Evolutionary conservation across 2,113 vertebrate genomes (phyloP), one percentile per base, ranked within the genome.

Genomic region (Malurus cyaneus): DNA sequence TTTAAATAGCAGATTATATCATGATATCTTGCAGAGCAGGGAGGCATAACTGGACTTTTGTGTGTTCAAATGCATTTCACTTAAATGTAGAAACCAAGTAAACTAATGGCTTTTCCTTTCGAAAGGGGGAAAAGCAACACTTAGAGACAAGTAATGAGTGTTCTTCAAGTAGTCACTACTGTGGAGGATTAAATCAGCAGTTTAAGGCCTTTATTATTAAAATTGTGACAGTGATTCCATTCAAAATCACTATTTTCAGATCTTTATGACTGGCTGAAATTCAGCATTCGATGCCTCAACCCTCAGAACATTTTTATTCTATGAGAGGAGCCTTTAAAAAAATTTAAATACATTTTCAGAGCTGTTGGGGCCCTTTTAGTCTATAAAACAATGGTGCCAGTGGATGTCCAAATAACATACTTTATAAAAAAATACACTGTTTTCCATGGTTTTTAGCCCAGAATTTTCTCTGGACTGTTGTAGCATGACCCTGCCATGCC

Each of bases 61-160:
- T 74, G 61, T 93, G 49, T 89, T 92, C 84, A 70, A 21, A 78
- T 42, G 72, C 60, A 29, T 90, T 94, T 96, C 92, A 87, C 73
- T 81, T 89, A 26, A 60, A 14, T 12, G 46, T 74, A 6, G 60
- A 73, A 89, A 64, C 8, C 1, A 64, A 80, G 60, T 64, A 70
- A 92, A 85, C 77, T 21, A 67, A 15, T 5, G 10, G 25, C 59
- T 94, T 54, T 39, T 89, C 88, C 56, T 8, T 74, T 62, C 76
- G 57, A 71, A 89, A 60, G n/a, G 32, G 14, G 4, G 47, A 47
- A 59, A 86, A 36, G 8, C 71, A 65, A 29, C 5, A 1, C 36
- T 56, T 36, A 26, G 34, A 77, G 57, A 39, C 24, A 28, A 71
- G 86, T 89, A 64, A 62, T 50, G 64, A 86, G 61, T 4, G 17